Evolutionary conservation across 2,888 invertebrate species (phyloP), one percentile per base, ranked within the genome.

Genomic region (Papilio gigon): DNA sequence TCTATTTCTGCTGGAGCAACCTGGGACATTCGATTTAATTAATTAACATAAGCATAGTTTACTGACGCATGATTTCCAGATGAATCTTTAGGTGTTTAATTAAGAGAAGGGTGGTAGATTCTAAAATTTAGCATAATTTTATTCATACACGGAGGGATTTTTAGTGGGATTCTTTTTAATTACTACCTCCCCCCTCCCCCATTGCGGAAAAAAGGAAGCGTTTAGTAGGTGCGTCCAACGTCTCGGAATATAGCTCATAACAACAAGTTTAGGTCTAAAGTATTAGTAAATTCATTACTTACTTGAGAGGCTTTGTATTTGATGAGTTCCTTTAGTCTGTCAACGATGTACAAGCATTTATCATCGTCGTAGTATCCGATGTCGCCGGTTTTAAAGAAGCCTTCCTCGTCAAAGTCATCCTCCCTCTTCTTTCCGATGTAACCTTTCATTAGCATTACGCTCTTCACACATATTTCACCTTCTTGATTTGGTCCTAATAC

Each of bases 1-100:
- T 98, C 98, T 44, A 98, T 84, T 85, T 98, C 98, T 0, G 97
- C 97, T 66, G 98, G 98, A 0, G 97, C 94, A 0, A 94, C 95
- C 94, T 95, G 79, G 1, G 71, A 73, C 9, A 62, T 30, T 9
- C 1, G 6, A 17, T 37, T 5, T 1, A 37, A 2, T 14, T 2
- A 37, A 27, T 30, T n/a, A 25, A n/a, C 12, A 37, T 12, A 9
- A 12, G 11, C 37, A 14, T 37, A 33, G 33, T n/a, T n/a, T n/a
- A n/a, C n/a, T n/a, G n/a, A n/a, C n/a, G n/a, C 33, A 35, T 9
- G 8, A 4, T 33, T 33, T 33, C 1, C 6, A 33, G 33, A 2
- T 4, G 1, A 33, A 33, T 33, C 9, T 33, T 2, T 2, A 33
- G 33, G n/a, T n/a, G n/a, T n/a, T n/a, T n/a, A n/a, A n/a, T n/a